Percentiles rank a stretch among this genome's conserved stretches.
Conservation (phyloP, 2,888 invertebrate species). For the Meta bourneti region DNA sequence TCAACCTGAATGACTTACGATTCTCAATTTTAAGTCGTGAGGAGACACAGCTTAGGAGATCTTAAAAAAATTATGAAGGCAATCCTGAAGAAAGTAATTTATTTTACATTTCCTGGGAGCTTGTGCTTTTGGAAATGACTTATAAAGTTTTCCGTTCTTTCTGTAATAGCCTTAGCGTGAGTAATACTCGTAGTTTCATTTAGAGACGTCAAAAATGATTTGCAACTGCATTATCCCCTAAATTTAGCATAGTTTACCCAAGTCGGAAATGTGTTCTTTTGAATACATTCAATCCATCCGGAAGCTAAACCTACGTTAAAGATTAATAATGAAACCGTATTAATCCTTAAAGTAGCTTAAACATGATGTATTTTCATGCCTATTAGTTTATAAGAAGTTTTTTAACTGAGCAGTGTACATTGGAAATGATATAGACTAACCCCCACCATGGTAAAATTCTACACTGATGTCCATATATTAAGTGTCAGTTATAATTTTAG, state of each 20-base stretch:
- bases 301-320: background rate
- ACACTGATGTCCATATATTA: no score
- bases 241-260: background rate
- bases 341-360: background rate
- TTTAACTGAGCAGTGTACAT: no score
- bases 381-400: no score
- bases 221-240: background rate
- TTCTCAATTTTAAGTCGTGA: background rate
- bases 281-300: background rate
- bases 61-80: background rate
- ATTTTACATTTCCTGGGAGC: background rate
- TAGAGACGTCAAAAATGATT: background rate
- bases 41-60: background rate
- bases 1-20: background rate
- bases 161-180: background rate
- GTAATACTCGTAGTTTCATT: slow-evolving; percentile 1
- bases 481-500: no score
- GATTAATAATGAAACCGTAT: background rate
- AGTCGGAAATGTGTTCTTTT: background rate
- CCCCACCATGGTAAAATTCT: no score
- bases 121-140: background rate
- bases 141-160: background rate
- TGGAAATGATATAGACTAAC: no score
- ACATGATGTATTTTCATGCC: background rate
- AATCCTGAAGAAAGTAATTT: background rate